Conservation (phyloP, 1,140 invertebrate genomes). For the Mycetomoellerius zeteki region DNA sequence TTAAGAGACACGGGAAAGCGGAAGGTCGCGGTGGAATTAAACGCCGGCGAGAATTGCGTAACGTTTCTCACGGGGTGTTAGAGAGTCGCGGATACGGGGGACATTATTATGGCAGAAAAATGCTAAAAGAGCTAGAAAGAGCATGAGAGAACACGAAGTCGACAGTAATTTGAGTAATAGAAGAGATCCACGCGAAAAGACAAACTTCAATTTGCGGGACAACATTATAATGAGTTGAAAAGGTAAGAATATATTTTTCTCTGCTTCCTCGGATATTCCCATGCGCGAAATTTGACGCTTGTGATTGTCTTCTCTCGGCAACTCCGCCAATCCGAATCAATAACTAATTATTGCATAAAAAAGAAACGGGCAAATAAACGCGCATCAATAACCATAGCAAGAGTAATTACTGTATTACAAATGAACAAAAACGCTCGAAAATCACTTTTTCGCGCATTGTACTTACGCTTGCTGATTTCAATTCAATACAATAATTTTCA, state of each 20-base stretch:
- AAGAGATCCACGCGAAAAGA: background rate
- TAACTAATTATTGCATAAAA: slow-evolving; percentile 3
- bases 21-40: slow-evolving; percentile 63
- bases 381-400: background rate
- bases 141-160: background rate
- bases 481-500: slow-evolving; percentile 30
- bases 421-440: slow-evolving; percentile 5
- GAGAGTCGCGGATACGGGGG: slow-evolving; percentile 11
- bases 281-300: background rate
- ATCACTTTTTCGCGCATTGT: background rate
- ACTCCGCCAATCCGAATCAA: background rate
- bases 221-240: background rate
- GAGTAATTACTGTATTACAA: background rate
- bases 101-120: slow-evolving; percentile 44
- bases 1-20: slow-evolving; percentile 55
- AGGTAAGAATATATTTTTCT: background rate
- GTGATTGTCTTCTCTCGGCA: background rate
- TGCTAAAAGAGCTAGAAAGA: background rate
- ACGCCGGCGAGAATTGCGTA: slow-evolving; percentile 43
- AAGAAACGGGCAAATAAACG: slow-evolving; percentile 33
- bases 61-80: slow-evolving; percentile 59
- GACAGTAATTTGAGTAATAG: slow-evolving; percentile 24
- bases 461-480: background rate
- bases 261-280: background rate
- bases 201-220: background rate